phyloP scores from a whole-genome alignment of 2,888 invertebrate genomes.

The Plebejus argus region DNA sequence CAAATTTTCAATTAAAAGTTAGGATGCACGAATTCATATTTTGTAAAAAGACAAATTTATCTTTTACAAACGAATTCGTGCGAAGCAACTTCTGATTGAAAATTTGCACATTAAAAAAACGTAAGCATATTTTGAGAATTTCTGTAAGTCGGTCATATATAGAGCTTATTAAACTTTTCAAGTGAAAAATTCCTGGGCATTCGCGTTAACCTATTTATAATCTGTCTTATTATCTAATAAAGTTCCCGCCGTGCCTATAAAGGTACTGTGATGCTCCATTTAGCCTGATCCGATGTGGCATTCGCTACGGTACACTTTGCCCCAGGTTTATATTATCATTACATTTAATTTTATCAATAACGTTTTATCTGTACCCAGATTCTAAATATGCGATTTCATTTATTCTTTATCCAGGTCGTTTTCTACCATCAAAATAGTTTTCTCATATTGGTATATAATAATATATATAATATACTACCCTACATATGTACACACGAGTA shows the following conservation, averaged over 20 bases:
- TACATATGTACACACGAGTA: too few relatives aligned
- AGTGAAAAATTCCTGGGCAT: background rate
- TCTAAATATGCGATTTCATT: too few relatives aligned
- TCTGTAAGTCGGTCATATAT: background rate
- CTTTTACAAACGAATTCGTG: background rate
- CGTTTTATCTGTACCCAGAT: too few relatives aligned
- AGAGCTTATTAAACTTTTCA: background rate
- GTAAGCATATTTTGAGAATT: background rate
- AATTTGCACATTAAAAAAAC: background rate
- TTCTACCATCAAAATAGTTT: too few relatives aligned
- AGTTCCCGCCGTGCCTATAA: background rate
- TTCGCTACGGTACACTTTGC: background rate
- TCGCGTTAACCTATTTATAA: conserved; percentile 1
- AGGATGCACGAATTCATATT: background rate
- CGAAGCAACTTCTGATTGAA: background rate
- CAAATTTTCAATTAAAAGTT: background rate
- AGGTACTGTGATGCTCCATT: conserved; percentile 3
- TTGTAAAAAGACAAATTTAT: background rate
- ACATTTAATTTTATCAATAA: too few relatives aligned
- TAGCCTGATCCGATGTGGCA: background rate
- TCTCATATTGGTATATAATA: too few relatives aligned
- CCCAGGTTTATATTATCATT: background rate
- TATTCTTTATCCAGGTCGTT: too few relatives aligned
- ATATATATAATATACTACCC: too few relatives aligned
- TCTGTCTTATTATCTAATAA: background rate